phyloP scores from a whole-genome alignment of 2,888 invertebrate genomes.

The Oligia strigilis region DNA sequence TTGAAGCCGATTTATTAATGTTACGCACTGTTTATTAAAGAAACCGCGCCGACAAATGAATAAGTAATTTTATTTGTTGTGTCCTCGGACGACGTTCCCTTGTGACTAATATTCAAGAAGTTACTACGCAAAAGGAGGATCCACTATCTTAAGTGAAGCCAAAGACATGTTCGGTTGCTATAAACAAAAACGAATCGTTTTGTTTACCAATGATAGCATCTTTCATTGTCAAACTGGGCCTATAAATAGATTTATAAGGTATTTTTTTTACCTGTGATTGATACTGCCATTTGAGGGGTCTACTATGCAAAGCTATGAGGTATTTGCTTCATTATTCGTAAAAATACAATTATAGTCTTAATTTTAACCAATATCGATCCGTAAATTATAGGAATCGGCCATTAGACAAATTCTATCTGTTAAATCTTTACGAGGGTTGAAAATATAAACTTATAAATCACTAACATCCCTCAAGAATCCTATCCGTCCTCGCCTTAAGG shows the following conservation, averaged over 20 bases:
- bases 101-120: constrained; percentile 24
- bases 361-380: too few species aligned
- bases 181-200: not conserved
- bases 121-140: not conserved
- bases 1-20: constrained; percentile 20
- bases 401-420: not conserved
- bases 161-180: not conserved
- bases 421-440: not conserved
- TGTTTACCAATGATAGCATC: too few species aligned
- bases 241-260: not conserved
- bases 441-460: constrained; percentile 19
- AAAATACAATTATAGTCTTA: too few species aligned
- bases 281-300: too few species aligned
- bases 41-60: not conserved
- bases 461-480: not conserved
- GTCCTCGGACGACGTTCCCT: not conserved
- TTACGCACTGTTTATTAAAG: constrained; percentile 17
- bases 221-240: not conserved
- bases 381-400: too few species aligned
- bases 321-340: too few species aligned
- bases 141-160: not conserved
- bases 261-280: too few species aligned
- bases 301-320: too few species aligned
- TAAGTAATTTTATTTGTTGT: constrained; percentile 22
- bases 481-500: not conserved